phyloP scores from a whole-genome alignment of 2,113 vertebrate species.

The Ovibos moschatus region DNA sequence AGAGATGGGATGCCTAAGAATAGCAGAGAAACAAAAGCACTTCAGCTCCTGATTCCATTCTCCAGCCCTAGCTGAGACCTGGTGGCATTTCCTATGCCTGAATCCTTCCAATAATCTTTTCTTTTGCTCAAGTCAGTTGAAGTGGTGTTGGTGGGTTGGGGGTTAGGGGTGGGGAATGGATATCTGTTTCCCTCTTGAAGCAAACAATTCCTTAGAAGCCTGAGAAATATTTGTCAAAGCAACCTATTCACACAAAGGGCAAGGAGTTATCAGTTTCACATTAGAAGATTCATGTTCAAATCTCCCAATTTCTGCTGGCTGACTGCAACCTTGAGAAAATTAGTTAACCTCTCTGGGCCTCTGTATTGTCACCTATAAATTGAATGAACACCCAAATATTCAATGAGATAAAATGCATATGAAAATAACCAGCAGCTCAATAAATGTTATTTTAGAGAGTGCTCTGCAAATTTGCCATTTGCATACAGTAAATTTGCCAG shows the following conservation, averaged over 20 bases:
- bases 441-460: not conserved
- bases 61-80: not conserved
- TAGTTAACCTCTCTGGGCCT: not conserved
- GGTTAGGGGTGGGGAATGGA: not conserved
- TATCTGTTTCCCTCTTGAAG: not conserved
- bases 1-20: not conserved
- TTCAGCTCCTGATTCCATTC: not conserved
- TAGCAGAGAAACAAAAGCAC: not conserved
- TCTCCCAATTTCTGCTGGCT: not conserved
- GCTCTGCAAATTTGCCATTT: not conserved
- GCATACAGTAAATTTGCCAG: not conserved
- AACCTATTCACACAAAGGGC: not conserved
- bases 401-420: not conserved
- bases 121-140: not conserved
- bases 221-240: not conserved
- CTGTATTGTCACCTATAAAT: not conserved
- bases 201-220: not conserved
- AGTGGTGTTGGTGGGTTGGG: not conserved
- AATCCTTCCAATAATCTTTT: not conserved
- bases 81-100: not conserved
- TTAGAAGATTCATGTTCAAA: not conserved
- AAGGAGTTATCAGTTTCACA: not conserved
- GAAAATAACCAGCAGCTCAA: not conserved
- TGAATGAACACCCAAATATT: not conserved
- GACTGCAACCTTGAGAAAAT: not conserved